Base-by-base conservation (phyloP, 2,113 vertebrate species). In the Indicator maculatus region DNA sequence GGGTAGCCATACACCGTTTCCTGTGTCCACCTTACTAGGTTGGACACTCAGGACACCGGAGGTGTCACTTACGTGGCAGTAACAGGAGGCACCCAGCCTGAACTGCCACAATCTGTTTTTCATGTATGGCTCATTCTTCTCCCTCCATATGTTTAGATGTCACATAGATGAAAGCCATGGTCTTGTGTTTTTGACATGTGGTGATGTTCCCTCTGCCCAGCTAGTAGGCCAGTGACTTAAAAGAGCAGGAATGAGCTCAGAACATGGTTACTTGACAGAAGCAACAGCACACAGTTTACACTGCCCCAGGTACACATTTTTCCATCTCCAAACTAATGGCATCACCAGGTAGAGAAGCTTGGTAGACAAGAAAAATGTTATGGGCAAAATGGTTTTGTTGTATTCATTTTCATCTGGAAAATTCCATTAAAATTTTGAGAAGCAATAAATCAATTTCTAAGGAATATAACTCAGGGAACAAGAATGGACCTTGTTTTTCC, bases 271-370 rank as follows among this genome's bases (percentile, higher is more conserved):
- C 27, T 27, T 66, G 36, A 24, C 30, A 30, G 60, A 71, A 91
- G 12, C 8, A 84, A 58, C 30, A 82, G 18, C 45, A 55, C 20
- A 14, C 20, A 31, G 61, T 88, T 86, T 56, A 80, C 60, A 26
- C 38, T 72, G 44, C 23, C 41, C 33, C 2, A 6, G 10, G 20
- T 15, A 19, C 0, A 0, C 23, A 9, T 28, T 11, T 53, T 16
- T 19, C 9, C 18, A 41, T 1, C 21, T 71, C 61, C 44, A 55
- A 71, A 77, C 70, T 36, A 80, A 36, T 28, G 55, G 12, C 28
- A 87, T 11, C 74, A 53, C 26, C 6, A 9, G 30, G 7, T 61
- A 55, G 21, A 88, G 17, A 38, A 66, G 12, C 1, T 26, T 1
- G 2, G 56, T 28, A 74, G 77, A 88, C 9, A 39, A 30, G 31